Base-by-base conservation (phyloP, 30 jellyfish, hydroid and myxozoan species). In the Rhopilema esculentum region DNA sequence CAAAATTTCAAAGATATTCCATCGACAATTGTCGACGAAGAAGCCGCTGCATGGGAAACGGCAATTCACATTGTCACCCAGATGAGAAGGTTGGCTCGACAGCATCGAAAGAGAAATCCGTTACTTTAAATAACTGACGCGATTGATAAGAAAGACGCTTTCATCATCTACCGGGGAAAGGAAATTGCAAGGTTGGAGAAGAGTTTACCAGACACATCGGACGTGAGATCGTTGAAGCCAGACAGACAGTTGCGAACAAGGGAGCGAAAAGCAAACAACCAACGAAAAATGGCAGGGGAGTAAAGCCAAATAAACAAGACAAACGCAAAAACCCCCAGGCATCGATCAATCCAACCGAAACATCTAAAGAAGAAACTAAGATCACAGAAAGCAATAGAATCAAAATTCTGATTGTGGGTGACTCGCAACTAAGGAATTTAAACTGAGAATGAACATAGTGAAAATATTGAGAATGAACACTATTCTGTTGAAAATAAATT, bases 241-340 rank as follows among this genome's bases (percentile, higher is more conserved):
- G 86, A 75, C 75, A 75, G 51, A 49, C 70, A 75, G 72, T 23
- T 23, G 1, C 77, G 28, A 67, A 67, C 18, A 67, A 67, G 49
- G 4, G 83, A 40, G 17, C 69, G 31, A 72, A 72, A 72, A 30
- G 28, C 83, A 72, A 33, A 72, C 19, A 31, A 72, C n/a, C 12
- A 72, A 28, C 25, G 83, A 72, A 33, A 72, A 72, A 72, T 29
- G 68, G 83, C 61, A 29, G 33, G 53, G 1, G 26, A 72, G 8
- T 29, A 72, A 28, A 33, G 33, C 66, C 22, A 23, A 33, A 30
- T 33, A 28, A 72, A 27, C 66, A 16, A 30, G 66, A 28, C 83
- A 33, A 7, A 72, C 66, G 66, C 83, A 28, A 67, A 26, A 23
- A 67, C 49, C 48, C 40, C 24, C 48, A 1, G n/a, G n/a, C n/a